phyloP scores from a whole-genome alignment of 1,140 invertebrate species.

The Diabrotica virgifera region DNA sequence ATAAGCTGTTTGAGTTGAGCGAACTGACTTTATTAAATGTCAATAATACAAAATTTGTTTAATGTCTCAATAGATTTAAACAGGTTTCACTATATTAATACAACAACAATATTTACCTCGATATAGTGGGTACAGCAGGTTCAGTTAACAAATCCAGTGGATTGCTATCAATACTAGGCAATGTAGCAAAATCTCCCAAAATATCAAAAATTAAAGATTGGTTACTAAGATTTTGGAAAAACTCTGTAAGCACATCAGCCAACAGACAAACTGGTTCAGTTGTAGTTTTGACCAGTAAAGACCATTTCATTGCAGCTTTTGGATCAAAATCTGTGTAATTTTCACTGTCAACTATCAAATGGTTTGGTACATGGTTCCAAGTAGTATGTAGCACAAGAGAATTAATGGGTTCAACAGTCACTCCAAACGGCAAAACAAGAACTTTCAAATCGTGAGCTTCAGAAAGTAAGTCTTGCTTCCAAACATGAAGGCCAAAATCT shows the following conservation, averaged over 20 bases:
- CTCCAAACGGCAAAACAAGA: constrained; percentile 76
- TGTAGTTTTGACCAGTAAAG: constrained; percentile 59
- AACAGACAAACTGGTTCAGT: constrained; percentile 63
- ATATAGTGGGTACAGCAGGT: constrained; percentile 57
- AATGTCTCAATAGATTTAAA: too few species aligned
- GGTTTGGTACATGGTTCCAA: constrained; percentile 84
- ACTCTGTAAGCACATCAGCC: constrained; percentile 54
- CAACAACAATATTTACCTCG: background rate
- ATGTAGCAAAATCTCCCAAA: constrained; percentile 52
- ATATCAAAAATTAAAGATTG: constrained; percentile 55
- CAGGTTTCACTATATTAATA: too few species aligned
- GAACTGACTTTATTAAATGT: too few species aligned
- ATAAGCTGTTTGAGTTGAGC: too few species aligned
- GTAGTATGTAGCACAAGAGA: constrained; percentile 78
- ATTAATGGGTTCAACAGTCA: constrained; percentile 74
- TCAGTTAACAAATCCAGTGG: constrained; percentile 57
- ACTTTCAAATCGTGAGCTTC: constrained; percentile 56
- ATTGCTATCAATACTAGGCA: constrained; percentile 41
- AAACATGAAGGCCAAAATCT: constrained; percentile 65
- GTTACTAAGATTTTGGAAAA: constrained; percentile 52
- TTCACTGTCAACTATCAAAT: constrained; percentile 83
- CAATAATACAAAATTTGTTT: too few species aligned
- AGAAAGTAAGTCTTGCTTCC: constrained; percentile 69
- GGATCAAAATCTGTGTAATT: constrained; percentile 87
- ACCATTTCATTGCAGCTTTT: constrained; percentile 78